These are phyloP conservation scores for Drosophila truncata DNA, from an alignment of 1,140 invertebrate genomes.

Conservation along the genomic window DNA sequence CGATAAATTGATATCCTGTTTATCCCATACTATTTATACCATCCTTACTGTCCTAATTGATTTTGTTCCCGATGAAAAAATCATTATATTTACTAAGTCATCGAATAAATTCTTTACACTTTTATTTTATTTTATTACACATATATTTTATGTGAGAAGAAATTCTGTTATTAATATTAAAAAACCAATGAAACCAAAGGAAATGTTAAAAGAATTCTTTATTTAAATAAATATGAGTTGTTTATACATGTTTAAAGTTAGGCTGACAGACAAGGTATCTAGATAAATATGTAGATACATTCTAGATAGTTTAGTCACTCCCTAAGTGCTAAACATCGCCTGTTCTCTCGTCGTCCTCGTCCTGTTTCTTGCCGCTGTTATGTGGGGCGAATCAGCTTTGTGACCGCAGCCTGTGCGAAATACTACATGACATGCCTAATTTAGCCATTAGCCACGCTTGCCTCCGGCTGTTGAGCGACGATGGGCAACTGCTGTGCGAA, in stretches of 20 bases:
- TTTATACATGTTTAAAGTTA: too few species aligned
- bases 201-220: too few species aligned
- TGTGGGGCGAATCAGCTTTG: slow-evolving; percentile 22
- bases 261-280: background rate
- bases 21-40: too few species aligned
- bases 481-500: slow-evolving; percentile 6
- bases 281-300: too few species aligned
- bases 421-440: slow-evolving; percentile 64
- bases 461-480: slow-evolving; percentile 6
- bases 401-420: slow-evolving; percentile 36
- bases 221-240: too few species aligned
- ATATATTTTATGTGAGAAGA: too few species aligned
- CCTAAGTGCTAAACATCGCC: background rate
- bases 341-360: slow-evolving; percentile 6
- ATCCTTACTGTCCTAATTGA: background rate
- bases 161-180: too few species aligned
- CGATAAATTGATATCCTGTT: too few species aligned
- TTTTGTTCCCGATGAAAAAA: background rate
- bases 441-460: slow-evolving; percentile 63
- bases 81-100: background rate
- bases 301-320: background rate
- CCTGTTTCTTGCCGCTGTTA: slow-evolving; percentile 4
- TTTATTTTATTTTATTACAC: too few species aligned
- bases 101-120: too few species aligned
- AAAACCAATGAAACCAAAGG: too few species aligned